These are phyloP conservation scores for Leguminivora glycinivorella DNA, from an alignment of 1,140 invertebrate genomes.

Conservation along the genomic window DNA sequence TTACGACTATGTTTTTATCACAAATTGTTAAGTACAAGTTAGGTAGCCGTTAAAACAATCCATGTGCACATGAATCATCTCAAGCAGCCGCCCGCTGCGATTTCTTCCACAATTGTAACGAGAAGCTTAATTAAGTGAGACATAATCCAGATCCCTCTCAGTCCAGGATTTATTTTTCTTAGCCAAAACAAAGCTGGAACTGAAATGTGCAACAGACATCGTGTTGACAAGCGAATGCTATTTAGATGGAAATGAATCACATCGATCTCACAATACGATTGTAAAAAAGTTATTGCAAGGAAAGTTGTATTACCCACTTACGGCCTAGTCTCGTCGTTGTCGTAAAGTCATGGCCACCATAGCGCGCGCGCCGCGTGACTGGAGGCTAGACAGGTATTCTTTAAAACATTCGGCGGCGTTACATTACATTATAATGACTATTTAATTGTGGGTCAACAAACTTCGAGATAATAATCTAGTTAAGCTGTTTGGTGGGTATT, in stretches of 20 bases:
- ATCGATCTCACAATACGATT: neutral
- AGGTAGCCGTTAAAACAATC: neutral
- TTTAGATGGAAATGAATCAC: neutral
- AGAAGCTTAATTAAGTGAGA: constrained; percentile 25
- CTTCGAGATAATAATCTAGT: constrained; percentile 41
- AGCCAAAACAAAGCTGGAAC: neutral
- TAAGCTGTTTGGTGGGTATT: constrained; percentile 33
- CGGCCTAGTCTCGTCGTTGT: neutral
- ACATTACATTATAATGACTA: constrained; percentile 50
- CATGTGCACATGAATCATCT: constrained; percentile 19
- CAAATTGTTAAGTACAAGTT: neutral
- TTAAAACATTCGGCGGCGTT: constrained; percentile 38
- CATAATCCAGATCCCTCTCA: constrained; percentile 5
- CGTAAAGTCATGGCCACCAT: constrained; percentile 11
- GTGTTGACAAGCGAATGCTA: neutral
- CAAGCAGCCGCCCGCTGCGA: neutral
- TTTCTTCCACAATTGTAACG: constrained; percentile 2
- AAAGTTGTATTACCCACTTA: neutral
- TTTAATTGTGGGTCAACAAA: constrained; percentile 60
- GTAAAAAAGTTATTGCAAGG: constrained; percentile 2
- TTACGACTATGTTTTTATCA: constrained; percentile 2
- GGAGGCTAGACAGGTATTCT: constrained; percentile 34
- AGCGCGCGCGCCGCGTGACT: constrained; percentile 36
- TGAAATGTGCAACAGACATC: constrained; percentile 4
- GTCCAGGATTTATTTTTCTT: neutral